Conservation (phyloP, 1,140 invertebrate genomes). For the Tetramorium alpestre region DNA sequence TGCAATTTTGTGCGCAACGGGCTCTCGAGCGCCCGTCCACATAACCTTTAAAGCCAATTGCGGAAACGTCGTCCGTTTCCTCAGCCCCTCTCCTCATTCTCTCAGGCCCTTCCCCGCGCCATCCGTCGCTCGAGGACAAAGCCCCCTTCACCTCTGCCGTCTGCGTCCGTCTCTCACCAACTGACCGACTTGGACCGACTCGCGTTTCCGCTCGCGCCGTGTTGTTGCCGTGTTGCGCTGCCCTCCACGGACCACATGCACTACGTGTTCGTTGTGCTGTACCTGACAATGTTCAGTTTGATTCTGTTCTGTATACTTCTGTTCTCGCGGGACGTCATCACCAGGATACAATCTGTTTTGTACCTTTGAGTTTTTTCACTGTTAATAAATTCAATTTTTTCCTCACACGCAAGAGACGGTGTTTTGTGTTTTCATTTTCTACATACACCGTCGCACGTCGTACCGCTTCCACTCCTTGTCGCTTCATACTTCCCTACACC, state of each 20-base stretch:
- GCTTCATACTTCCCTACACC: not conserved
- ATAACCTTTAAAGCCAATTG: constrained; percentile 28
- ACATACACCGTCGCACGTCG: not conserved
- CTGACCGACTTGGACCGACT: too few species aligned
- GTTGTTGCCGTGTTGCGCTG: too few species aligned
- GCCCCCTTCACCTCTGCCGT: not conserved
- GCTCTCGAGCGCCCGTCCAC: constrained; percentile 4
- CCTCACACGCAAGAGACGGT: not conserved
- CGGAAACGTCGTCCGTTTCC: not conserved
- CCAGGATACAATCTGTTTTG: constrained; percentile 23
- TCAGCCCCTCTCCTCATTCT: too few species aligned
- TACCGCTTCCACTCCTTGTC: not conserved
- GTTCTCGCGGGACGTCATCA: constrained; percentile 15
- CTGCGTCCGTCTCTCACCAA: too few species aligned
- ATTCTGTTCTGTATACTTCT: constrained; percentile 51
- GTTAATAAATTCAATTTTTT: constrained; percentile 38
- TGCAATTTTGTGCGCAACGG: constrained; percentile 19
- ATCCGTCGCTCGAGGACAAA: not conserved
- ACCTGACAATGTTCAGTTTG: constrained; percentile 43
- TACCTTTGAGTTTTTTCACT: constrained; percentile 15
- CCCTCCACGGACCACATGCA: not conserved
- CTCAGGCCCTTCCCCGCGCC: too few species aligned
- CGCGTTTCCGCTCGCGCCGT: too few species aligned
- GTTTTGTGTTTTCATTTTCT: constrained; percentile 52
- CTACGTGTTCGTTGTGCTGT: constrained; percentile 24